These are phyloP conservation scores for Bombus soroeensis DNA, from an alignment of 1,140 invertebrate genomes.

Conservation along the genomic window DNA sequence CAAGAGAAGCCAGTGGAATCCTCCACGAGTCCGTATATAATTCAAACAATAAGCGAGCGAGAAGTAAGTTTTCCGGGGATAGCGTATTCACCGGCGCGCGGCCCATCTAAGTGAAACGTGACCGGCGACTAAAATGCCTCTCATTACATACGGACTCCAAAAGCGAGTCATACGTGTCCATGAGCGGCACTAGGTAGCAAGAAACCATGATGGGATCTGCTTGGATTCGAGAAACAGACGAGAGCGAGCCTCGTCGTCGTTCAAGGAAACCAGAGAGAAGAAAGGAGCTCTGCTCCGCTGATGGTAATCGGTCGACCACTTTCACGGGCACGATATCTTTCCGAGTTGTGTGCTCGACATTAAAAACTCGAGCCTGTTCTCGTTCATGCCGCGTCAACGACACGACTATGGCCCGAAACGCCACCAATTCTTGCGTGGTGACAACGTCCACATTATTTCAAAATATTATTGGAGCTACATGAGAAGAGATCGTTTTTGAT, in stretches of 20 bases:
- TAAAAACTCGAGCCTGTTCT: constrained; percentile 26
- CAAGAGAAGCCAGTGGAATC: not conserved
- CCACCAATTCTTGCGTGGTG: not conserved
- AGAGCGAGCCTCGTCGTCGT: not conserved
- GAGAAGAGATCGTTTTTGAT: not conserved
- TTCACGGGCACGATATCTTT: constrained; percentile 43
- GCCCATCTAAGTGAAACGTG: constrained; percentile 65
- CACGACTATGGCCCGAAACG: not conserved
- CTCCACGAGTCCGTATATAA: constrained; percentile 35
- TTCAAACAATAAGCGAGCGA: constrained; percentile 41
- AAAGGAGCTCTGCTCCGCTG: constrained; percentile 28
- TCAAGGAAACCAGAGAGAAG: constrained; percentile 30
- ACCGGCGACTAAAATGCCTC: constrained; percentile 65
- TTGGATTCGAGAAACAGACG: constrained; percentile 7
- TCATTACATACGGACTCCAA: constrained; percentile 54
- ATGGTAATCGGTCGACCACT: constrained; percentile 25
- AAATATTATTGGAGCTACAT: not conserved
- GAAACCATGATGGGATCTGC: constrained; percentile 37
- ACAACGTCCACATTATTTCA: too few relatives aligned
- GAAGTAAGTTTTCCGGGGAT: constrained; percentile 53
- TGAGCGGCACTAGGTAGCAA: constrained; percentile 2
- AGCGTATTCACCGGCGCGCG: constrained; percentile 49
- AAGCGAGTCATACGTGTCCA: constrained; percentile 57
- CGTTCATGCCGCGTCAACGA: constrained; percentile 43
- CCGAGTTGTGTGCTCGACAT: constrained; percentile 16